Base-by-base conservation (phyloP, 2,797 vertebrate species). In the Onychomys arenicola region DNA sequence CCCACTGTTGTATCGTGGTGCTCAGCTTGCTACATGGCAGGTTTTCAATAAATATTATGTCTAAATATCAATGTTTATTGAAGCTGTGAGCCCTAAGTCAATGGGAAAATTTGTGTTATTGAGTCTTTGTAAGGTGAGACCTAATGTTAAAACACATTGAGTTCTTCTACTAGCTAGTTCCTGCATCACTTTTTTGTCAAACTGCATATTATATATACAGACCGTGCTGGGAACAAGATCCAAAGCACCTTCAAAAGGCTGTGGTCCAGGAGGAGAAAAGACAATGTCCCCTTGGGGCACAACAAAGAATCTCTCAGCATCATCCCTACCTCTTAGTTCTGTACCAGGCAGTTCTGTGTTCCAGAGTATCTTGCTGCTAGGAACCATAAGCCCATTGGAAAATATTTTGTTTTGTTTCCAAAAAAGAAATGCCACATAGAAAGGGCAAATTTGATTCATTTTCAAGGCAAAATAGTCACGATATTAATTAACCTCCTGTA, bases 401-500 rank as follows among this genome's bases (percentile, higher is more conserved):
- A 88, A 46, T 23, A 8, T 46, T 57, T 89, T 94, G 7, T 57
- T 86, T 93, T 90, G n/a, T 46, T 63, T 71, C 25, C 52, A 90
- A 90, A 59, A 84, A 88, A 40, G 63, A 90, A 88, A 81, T 90
- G 67, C 55, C 55, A 82, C 17, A 90, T 11, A 83, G 76, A 92
- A 95, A 83, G 17, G 76, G 3, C 5, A 80, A 65, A 65, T 89
- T 88, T 59, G 65, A 14, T 46, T 83, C 84, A 40, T 78, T 96
- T 78, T 69, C 43, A 91, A 95, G 57, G 34, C 61, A 90, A 90
- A 40, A 55, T 17, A 92, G 52, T 55, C 85, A 83, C 37, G 40
- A 52, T 95, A 65, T 89, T 52, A 96, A 93, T 75, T 83, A 86
- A 90, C 82, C 89, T 65, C 14, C 57, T 61, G 8, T 90, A 78